Percentiles rank a stretch among this genome's conserved stretches.
phyloP scores from a whole-genome alignment of 2,113 vertebrate species.

The Osmerus eperlanus region DNA sequence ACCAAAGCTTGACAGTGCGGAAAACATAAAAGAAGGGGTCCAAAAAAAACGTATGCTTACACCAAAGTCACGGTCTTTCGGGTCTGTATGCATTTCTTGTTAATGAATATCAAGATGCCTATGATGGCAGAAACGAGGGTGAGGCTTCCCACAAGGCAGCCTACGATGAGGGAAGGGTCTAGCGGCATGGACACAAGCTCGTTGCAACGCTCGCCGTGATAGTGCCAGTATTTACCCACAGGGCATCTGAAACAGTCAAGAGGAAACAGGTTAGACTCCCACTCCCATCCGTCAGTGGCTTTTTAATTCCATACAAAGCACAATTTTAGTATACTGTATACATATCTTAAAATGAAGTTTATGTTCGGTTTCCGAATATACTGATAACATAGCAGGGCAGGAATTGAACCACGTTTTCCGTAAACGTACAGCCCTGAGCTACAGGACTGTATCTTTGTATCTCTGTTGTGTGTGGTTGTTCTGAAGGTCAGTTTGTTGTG shows the following conservation, averaged over 20 bases:
- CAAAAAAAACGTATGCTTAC: conserved; percentile 64
- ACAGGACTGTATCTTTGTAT: not conserved
- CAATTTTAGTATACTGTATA: not conserved
- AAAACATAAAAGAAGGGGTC: not conserved
- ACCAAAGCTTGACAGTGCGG: conserved; percentile 19
- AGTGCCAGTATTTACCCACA: conserved; percentile 73
- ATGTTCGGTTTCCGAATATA: too few species aligned
- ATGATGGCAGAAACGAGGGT: conserved; percentile 72
- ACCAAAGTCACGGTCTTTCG: conserved; percentile 74
- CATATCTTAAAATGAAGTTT: not conserved
- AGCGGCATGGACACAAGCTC: conserved; percentile 74
- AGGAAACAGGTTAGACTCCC: conserved; percentile 4
- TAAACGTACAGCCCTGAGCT: too few species aligned
- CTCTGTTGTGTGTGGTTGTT: not conserved
- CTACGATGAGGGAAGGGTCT: conserved; percentile 67
- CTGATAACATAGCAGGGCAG: too few species aligned
- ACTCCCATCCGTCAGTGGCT: too few species aligned
- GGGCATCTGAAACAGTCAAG: conserved; percentile 72
- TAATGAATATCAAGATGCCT: conserved; percentile 73
- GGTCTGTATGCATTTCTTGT: conserved; percentile 74
- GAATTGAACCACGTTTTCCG: too few species aligned
- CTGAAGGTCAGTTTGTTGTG: not conserved
- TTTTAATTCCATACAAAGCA: not conserved
- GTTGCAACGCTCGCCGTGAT: conserved; percentile 74
- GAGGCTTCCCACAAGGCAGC: conserved; percentile 71